Conservation (phyloP, 1,140 invertebrate species). For the Daktulosphaira vitifoliae region DNA sequence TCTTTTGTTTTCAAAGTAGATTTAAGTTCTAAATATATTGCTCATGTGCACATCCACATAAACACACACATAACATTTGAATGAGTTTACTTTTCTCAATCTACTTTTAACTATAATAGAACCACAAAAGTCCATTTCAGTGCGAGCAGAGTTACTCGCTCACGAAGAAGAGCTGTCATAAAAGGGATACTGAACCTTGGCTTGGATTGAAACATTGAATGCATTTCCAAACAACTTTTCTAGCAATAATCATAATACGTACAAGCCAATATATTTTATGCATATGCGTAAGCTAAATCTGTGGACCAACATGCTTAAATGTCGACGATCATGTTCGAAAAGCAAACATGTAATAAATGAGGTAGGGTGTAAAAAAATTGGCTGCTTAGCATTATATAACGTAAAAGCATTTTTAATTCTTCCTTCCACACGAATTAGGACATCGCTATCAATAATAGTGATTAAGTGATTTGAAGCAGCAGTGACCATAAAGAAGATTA, state of each 20-base stretch:
- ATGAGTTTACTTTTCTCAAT: neutral
- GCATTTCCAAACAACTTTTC: slow-evolving; percentile 8
- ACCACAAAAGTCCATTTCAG: slow-evolving; percentile 44
- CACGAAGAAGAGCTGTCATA: slow-evolving; percentile 42
- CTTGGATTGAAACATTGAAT: neutral
- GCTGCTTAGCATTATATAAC: neutral
- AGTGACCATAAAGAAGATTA: no score
- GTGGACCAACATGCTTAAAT: neutral
- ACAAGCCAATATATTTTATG: slow-evolving; percentile 10
- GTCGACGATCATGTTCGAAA: neutral
- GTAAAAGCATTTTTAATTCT: neutral
- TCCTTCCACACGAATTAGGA: neutral
- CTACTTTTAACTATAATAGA: slow-evolving; percentile 38
- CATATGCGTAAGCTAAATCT: neutral
- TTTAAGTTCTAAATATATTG: slow-evolving; percentile 41
- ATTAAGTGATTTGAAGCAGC: neutral
- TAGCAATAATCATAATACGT: neutral
- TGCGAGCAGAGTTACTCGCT: slow-evolving; percentile 37
- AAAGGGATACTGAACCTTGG: slow-evolving; percentile 6
- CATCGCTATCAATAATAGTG: no score
- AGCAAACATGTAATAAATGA: neutral
- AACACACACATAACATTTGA: no score
- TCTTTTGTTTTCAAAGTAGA: slow-evolving; percentile 41
- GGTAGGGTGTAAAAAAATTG: neutral
- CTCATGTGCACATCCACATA: no score